Percentiles rank a stretch among this genome's conserved stretches.
These are phyloP conservation scores for Jordanella pulchra DNA, from an alignment of 2,797 vertebrate genomes.

Conservation along the genomic window DNA sequence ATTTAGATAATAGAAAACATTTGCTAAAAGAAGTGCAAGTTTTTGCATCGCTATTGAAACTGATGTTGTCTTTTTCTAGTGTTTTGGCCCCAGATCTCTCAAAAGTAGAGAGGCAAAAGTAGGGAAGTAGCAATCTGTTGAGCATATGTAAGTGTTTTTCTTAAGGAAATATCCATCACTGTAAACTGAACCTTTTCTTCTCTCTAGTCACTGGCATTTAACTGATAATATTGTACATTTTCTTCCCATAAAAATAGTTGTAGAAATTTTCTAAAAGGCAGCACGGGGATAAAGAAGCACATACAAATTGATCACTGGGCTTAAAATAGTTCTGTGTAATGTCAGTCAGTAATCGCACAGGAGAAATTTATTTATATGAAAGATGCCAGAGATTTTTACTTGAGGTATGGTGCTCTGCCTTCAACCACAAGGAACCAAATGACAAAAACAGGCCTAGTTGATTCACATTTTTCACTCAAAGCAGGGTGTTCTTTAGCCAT, in stretches of 20 bases:
- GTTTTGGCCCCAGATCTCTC: no score
- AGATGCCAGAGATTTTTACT: slow-evolving; percentile 57
- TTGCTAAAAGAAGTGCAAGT: no score
- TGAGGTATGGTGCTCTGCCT: slow-evolving; percentile 49
- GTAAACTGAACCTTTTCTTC: slow-evolving; percentile 1
- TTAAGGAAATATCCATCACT: neutral
- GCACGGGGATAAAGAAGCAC: neutral
- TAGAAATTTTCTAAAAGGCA: neutral
- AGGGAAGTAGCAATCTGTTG: neutral
- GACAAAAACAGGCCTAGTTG: slow-evolving; percentile 37
- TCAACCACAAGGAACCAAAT: slow-evolving; percentile 44
- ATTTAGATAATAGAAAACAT: no score
- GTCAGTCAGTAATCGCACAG: slow-evolving; percentile 44
- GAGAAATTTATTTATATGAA: slow-evolving; percentile 58
- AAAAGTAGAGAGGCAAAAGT: no score
- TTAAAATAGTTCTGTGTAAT: slow-evolving; percentile 32
- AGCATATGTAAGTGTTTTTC: neutral
- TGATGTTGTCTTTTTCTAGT: no score
- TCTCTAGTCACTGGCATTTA: neutral
- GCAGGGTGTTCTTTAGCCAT: slow-evolving; percentile 35
- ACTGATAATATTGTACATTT: slow-evolving; percentile 29
- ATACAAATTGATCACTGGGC: slow-evolving; percentile 36
- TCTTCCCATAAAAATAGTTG: slow-evolving; percentile 19
- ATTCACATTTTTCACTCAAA: slow-evolving; percentile 34
- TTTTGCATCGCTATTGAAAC: no score